A percentile compares a stretch with the other conserved stretches of the same genome.
These are phyloP conservation scores for Agriopis aurantiaria DNA, from an alignment of 2,888 invertebrate genomes.

Conservation along the genomic window DNA sequence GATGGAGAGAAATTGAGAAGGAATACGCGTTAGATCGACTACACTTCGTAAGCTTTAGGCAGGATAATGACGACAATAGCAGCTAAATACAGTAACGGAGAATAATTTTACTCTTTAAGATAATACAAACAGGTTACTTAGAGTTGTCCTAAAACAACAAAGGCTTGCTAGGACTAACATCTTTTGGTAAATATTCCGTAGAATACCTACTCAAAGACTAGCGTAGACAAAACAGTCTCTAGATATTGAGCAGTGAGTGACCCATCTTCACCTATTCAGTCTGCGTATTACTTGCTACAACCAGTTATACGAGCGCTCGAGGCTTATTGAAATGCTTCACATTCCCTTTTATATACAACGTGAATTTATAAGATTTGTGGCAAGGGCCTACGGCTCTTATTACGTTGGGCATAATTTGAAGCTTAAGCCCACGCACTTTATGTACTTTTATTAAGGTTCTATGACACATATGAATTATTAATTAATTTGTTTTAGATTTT, in stretches of 20 bases:
- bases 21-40: neutral
- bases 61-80: neutral
- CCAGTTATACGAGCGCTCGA: constrained; percentile 51
- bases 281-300: constrained; percentile 34
- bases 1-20: neutral
- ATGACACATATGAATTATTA: neutral
- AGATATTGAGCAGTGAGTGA: constrained; percentile 54
- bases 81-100: neutral
- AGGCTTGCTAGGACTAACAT: neutral
- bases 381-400: constrained; percentile 36
- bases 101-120: neutral
- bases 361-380: constrained; percentile 16
- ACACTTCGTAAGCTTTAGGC: neutral
- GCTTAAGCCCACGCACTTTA: constrained; percentile 35
- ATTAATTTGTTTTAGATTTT: constrained; percentile 1
- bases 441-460: constrained; percentile 22
- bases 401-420: constrained; percentile 40
- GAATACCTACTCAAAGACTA: neutral
- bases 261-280: constrained; percentile 50
- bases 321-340: constrained; percentile 32
- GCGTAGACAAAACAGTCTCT: constrained; percentile 46
- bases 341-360: constrained; percentile 14
- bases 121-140: neutral
- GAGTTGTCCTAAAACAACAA: neutral
- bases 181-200: no score